Evolutionary conservation across 2,888 invertebrate genomes (phyloP).

Genomic region (Eupithecia centaureata): DNA sequence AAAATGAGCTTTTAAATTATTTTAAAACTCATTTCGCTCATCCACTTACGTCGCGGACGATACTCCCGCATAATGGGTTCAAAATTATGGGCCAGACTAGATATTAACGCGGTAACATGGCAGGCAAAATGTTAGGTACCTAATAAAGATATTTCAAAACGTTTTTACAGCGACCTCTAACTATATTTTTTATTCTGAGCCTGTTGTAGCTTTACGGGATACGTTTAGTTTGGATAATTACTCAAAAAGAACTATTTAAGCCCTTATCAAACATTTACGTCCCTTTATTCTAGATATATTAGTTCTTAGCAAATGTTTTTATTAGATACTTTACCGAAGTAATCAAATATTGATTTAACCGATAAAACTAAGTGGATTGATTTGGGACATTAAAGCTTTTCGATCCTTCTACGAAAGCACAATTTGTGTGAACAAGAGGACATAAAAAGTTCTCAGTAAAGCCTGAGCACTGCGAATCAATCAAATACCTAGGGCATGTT

Average conservation of each 20-base stretch:
- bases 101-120: slow-evolving; percentile 8
- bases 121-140: slow-evolving; percentile 12
- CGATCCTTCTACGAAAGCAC: background rate
- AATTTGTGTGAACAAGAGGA: background rate
- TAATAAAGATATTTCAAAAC: slow-evolving; percentile 11
- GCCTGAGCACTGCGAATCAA: slow-evolving; percentile 13
- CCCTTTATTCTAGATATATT: too few species aligned
- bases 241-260: background rate
- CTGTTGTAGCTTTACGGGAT: background rate
- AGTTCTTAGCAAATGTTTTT: too few species aligned
- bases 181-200: background rate
- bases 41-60: slow-evolving; percentile 6
- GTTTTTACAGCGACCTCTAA: background rate
- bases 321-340: background rate
- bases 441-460: slow-evolving; percentile 1
- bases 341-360: background rate
- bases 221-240: background rate
- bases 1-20: slow-evolving; percentile 4
- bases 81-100: slow-evolving; percentile 17
- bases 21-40: slow-evolving; percentile 4
- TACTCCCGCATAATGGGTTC: slow-evolving; percentile 1
- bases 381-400: background rate
- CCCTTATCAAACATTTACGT: background rate
- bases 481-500: slow-evolving; percentile 6
- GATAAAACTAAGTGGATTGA: background rate